Base-by-base conservation (phyloP, 2,888 invertebrate species). In the Lithodes maja region DNA sequence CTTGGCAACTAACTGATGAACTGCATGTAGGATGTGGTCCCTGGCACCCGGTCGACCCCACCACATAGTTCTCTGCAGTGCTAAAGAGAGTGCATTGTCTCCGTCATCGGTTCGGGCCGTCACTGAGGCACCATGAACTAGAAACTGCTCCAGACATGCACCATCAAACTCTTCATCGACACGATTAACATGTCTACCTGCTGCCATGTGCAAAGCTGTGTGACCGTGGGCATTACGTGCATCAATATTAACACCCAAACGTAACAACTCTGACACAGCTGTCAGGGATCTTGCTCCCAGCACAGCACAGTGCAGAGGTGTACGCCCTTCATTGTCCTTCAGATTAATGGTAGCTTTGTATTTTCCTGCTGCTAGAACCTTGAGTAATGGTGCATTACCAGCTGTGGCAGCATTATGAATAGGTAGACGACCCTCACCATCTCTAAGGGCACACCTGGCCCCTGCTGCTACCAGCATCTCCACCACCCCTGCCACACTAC, bases 171-270 rank as follows among this genome's bases (percentile, higher is more conserved):
- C 89, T 53, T 91, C 89, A 55, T 91, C 87, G 1, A 90, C 90
- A 52, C 90, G 77, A 5, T 87, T 90, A 49, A 83, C 71, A 49
- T 84, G 83, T 49, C 91, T 82, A 33, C 78, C 85, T 0, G 97
- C 97, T 0, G 97, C 97, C 78, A 97, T 95, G 93, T 97, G 97
- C 69, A 97, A 93, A 0, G 97, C 96, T 0, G 97, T 97, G 93
- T 97, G 97, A 33, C 97, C 97, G 93, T 96, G 97, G 92, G 95
- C 95, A 93, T 97, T 97, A 0, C 96, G 95, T 92, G 95, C 81
- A 61, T 91, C 86, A 61, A 91, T 83, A 49, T 68, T 52, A 15
- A 80, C 77, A 1, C 83, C 86, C 15, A 85, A 82, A 17, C 87
- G 74, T 53, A 93, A 85, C 2, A 97, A 93, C 0, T 96, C 93